Percentiles rank a stretch among this genome's conserved stretches.
phyloP scores from a whole-genome alignment of 2,113 vertebrate genomes.

The Miniopterus natalensis region DNA sequence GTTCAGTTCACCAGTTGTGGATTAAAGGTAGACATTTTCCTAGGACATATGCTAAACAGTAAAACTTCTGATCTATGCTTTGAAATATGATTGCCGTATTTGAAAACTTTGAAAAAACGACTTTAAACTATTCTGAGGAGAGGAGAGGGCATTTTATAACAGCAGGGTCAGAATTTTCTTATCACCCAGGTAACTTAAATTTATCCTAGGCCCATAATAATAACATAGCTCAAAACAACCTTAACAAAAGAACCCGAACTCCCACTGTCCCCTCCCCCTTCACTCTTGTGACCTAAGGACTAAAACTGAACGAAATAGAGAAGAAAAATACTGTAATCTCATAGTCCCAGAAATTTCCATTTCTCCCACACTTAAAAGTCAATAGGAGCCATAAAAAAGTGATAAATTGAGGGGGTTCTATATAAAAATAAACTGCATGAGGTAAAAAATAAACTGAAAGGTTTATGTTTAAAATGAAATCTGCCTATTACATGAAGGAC shows the following conservation, averaged over 20 bases:
- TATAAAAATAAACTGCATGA: conserved; percentile 57
- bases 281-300: conserved; percentile 29
- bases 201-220: conserved; percentile 44
- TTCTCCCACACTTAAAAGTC: conserved; percentile 55
- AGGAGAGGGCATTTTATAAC: conserved; percentile 53
- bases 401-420: not conserved
- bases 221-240: conserved; percentile 19
- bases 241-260: conserved; percentile 45
- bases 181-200: conserved; percentile 26
- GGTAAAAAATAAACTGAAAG: conserved; percentile 52
- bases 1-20: conserved; percentile 25
- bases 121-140: conserved; percentile 26
- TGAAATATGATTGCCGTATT: conserved; percentile 49
- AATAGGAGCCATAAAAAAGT: not conserved
- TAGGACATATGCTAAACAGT: conserved; percentile 40
- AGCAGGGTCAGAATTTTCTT: conserved; percentile 36
- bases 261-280: not conserved
- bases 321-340: not conserved
- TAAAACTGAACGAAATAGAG: conserved; percentile 47
- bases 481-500: conserved; percentile 43
- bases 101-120: conserved; percentile 39
- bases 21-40: conserved; percentile 55
- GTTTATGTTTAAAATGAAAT: not conserved
- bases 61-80: conserved; percentile 40
- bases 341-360: conserved; percentile 7